Percentiles rank a stretch among this genome's conserved stretches.
These are phyloP conservation scores for Plecotus auritus DNA, from an alignment of 2,113 vertebrate species.

Conservation along the genomic window DNA sequence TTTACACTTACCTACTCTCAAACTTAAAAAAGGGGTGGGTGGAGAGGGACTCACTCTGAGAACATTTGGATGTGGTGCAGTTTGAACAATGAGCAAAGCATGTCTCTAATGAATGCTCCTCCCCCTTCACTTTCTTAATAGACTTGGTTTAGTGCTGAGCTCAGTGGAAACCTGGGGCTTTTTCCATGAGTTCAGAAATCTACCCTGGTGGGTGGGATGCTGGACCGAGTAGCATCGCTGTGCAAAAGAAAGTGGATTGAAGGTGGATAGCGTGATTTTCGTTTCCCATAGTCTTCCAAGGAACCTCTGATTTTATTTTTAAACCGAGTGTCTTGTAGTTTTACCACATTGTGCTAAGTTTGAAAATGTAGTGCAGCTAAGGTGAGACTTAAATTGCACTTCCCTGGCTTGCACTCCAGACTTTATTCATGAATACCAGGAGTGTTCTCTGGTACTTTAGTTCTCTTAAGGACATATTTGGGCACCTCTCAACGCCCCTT, in stretches of 20 bases:
- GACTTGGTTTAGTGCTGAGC: neutral
- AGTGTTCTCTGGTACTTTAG: neutral
- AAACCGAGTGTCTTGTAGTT: constrained; percentile 42
- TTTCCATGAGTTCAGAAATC: constrained; percentile 47
- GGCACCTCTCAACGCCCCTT: neutral
- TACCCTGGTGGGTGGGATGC: constrained; percentile 49
- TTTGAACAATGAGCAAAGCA: neutral
- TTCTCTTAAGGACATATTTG: neutral
- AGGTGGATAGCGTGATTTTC: constrained; percentile 54
- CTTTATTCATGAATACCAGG: constrained; percentile 37
- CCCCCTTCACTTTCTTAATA: neutral
- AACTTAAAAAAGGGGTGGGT: neutral
- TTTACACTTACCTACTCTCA: neutral
- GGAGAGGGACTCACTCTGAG: neutral
- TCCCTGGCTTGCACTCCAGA: neutral
- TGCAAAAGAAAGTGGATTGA: constrained; percentile 61
- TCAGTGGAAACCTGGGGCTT: neutral
- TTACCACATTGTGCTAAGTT: constrained; percentile 55
- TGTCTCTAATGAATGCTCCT: neutral
- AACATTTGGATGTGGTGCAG: neutral
- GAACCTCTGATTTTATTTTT: constrained; percentile 64
- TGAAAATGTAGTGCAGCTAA: constrained; percentile 63
- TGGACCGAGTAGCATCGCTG: constrained; percentile 53
- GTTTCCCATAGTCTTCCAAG: constrained; percentile 68
- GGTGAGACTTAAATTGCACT: constrained; percentile 58